Evolutionary conservation across 2,797 vertebrate genomes (phyloP), one percentile per base, ranked within the genome.

Genomic region (Botia kubotai): DNA sequence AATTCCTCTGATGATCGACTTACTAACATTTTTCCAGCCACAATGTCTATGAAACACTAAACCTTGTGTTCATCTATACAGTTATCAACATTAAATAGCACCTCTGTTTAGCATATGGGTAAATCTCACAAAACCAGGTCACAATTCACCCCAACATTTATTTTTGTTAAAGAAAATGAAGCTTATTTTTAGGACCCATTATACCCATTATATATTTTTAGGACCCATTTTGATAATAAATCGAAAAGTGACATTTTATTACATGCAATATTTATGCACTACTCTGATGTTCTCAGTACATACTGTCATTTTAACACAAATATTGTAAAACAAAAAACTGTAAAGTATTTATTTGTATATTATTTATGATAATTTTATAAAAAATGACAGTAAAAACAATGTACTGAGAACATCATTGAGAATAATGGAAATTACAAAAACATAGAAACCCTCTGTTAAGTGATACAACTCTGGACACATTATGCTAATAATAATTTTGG

Each of bases 1-100:
- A 12, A 65, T 66, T 75, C 12, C 23, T 75, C 72, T 21, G 29
- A 55, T 55, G 4, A 77, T 46, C 33, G 0, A 55, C 67, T 4
- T 26, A n/a, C 29, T 43, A 55, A 55, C 16, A 26, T 67, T 14
- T 57, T 50, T 13, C 26, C 72, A 26, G 23, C 3, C 50, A 67
- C 10, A 39, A 14, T 52, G 58, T 76, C 26, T 17, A 48, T 72
- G 48, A 26, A 43, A 62, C 36, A 19, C 63, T 74, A 14, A 72
- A 19, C 52, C 53, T 16, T 33, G 43, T 66, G n/a, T 53, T 65
- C 10, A 29, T 63, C 21, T 62, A 14, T 33, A 36, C 19, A 17
- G 6, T 52, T 52, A 26, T 65, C 60, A 11, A 39, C 26, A 52
- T 75, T 52, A 33, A 16, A 6, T 6, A 75, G 3, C 6, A 52